These are phyloP conservation scores for Zosterops borbonicus DNA, from an alignment of 2,113 vertebrate genomes.

Conservation along the genomic window DNA sequence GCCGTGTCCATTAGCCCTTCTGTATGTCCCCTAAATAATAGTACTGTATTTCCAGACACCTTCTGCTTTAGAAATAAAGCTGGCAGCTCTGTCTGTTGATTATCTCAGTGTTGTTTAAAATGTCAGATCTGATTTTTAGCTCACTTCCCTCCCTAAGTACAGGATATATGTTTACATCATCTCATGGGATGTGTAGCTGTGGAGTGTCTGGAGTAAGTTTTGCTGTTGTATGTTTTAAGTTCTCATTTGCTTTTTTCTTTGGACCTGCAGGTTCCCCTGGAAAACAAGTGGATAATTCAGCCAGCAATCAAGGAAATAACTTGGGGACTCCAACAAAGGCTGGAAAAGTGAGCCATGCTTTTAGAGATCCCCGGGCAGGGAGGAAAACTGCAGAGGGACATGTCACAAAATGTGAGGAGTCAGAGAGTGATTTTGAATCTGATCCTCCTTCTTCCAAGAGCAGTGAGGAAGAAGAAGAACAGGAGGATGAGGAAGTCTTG, in stretches of 20 bases:
- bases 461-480: conserved; percentile 91
- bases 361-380: conserved; percentile 72
- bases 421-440: conserved; percentile 96
- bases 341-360: conserved; percentile 50
- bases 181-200: background rate
- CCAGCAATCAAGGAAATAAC: conserved; percentile 1
- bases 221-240: background rate
- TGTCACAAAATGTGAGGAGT: conserved; percentile 77
- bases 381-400: conserved; percentile 66
- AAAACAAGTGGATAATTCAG: conserved; percentile 52
- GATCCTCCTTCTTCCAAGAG: conserved; percentile 95
- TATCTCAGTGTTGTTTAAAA: background rate
- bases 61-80: background rate
- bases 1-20: background rate
- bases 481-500: conserved; percentile 87
- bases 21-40: background rate
- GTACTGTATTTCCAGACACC: background rate
- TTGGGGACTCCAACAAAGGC: conserved; percentile 18
- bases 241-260: conserved; percentile 48
- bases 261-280: conserved; percentile 76
- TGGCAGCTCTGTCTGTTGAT: background rate
- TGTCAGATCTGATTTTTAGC: background rate
- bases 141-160: rapidly evolving
- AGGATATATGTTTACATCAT: background rate
- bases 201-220: background rate